Evolutionary conservation across 1,140 invertebrate genomes (phyloP).

Genomic region (Drosophila navojoa): DNA sequence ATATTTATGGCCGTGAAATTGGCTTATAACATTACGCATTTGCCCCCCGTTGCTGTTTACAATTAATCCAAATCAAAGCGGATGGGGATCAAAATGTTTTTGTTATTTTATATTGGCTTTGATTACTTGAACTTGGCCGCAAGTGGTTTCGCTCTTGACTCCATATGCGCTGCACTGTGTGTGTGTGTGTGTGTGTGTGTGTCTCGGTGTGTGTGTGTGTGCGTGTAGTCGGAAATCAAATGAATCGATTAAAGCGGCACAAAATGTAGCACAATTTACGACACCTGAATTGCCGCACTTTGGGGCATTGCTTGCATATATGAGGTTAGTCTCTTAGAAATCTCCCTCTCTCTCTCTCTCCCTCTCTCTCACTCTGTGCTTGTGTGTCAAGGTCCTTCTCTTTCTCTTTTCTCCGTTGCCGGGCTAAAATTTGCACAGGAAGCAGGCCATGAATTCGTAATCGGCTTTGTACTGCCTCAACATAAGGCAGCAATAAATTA

Average conservation of each 20-base stretch:
- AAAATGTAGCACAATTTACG: constrained; percentile 31
- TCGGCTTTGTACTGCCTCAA: constrained; percentile 8
- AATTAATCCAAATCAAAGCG: constrained; percentile 22
- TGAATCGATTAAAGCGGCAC: constrained; percentile 41
- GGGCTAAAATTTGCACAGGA: background rate
- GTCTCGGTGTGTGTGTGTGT: background rate
- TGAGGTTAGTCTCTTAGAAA: background rate
- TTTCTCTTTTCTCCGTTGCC: background rate
- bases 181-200: background rate
- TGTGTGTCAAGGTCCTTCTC: background rate
- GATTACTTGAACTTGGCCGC: constrained; percentile 60
- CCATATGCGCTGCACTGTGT: background rate
- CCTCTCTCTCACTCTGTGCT: background rate
- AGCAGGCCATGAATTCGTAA: constrained; percentile 28
- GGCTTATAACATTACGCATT: constrained; percentile 66
- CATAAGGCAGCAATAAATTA: constrained; percentile 24
- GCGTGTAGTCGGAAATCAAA: constrained; percentile 20
- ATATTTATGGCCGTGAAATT: constrained; percentile 73
- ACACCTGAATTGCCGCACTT: constrained; percentile 32
- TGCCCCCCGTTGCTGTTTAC: constrained; percentile 26
- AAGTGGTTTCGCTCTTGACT: constrained; percentile 30
- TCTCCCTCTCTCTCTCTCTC: too few species aligned
- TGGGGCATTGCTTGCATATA: constrained; percentile 27
- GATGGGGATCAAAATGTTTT: constrained; percentile 50
- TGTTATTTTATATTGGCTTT: constrained; percentile 61